A percentile compares a stretch with the other conserved stretches of the same genome.
Evolutionary conservation across 2,888 invertebrate species (phyloP).

Genomic region (Taphrorychus bicolor): DNA sequence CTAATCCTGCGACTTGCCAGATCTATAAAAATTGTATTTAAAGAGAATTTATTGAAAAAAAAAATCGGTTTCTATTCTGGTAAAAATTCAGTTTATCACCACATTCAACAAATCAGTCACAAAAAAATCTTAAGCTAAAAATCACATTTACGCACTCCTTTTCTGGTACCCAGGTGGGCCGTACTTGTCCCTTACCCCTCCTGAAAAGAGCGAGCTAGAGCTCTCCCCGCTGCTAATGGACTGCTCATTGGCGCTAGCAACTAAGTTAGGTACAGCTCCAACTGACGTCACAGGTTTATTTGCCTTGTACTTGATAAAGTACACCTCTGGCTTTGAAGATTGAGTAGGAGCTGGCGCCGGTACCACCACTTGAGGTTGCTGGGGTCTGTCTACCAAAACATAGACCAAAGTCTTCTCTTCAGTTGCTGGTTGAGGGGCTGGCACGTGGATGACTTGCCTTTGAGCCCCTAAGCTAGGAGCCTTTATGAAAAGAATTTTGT

Average conservation of each 20-base stretch:
- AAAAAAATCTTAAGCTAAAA: neutral
- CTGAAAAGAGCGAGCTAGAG: slow-evolving; percentile 26
- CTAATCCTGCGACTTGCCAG: no score
- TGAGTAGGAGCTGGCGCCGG: slow-evolving; percentile 82
- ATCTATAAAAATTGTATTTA: no score
- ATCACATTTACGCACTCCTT: slow-evolving; percentile 5
- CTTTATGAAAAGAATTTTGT: slow-evolving; percentile 93
- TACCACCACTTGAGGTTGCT: slow-evolving; percentile 79
- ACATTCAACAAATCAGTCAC: neutral
- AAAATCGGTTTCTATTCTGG: no score
- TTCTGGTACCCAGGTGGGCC: slow-evolving; percentile 46
- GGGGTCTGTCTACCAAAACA: slow-evolving; percentile 87
- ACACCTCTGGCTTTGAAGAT: slow-evolving; percentile 88
- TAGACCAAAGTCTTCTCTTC: slow-evolving; percentile 90
- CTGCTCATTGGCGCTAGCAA: slow-evolving; percentile 41
- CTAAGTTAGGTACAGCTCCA: slow-evolving; percentile 49
- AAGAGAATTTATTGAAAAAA: no score
- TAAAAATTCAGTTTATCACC: neutral
- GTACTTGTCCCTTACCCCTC: slow-evolving; percentile 34
- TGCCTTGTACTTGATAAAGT: slow-evolving; percentile 83
- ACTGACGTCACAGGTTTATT: slow-evolving; percentile 62
- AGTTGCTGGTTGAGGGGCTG: slow-evolving; percentile 56
- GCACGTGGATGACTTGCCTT: slow-evolving; percentile 71
- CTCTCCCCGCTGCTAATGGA: slow-evolving; percentile 30
- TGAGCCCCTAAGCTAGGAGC: slow-evolving; percentile 66